Evolutionary conservation across 2,113 vertebrate genomes (phyloP).

Genomic region (Rafetus swinhoei): DNA sequence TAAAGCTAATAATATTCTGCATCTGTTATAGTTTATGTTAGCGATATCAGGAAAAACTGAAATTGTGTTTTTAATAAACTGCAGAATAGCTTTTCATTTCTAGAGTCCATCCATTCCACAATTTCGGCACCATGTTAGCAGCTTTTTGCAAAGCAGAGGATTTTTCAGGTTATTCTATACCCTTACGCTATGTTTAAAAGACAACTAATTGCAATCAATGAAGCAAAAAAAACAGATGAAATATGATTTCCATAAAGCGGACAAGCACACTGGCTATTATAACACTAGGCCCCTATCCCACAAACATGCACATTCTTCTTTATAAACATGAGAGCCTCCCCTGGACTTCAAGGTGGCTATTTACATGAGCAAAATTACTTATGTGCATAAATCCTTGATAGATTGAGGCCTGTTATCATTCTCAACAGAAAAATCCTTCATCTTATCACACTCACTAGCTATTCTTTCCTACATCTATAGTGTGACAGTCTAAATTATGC

Average conservation of each 20-base stretch:
- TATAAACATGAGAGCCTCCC: not conserved
- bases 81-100: not conserved
- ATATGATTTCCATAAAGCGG: not conserved
- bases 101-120: not conserved
- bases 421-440: not conserved
- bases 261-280: not conserved
- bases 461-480: not conserved
- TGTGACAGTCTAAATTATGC: rapidly evolving
- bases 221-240: not conserved
- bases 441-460: not conserved
- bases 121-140: not conserved
- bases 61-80: not conserved
- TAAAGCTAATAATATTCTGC: not conserved
- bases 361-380: not conserved
- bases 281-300: not conserved
- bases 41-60: not conserved
- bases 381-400: not conserved
- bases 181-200: not conserved
- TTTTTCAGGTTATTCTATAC: not conserved
- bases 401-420: not conserved
- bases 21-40: not conserved
- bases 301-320: not conserved
- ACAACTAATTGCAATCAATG: not conserved
- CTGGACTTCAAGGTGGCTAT: not conserved
- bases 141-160: not conserved